phyloP scores from a whole-genome alignment of 2,113 vertebrate species.

The Cyprinodon brontotheroides region DNA sequence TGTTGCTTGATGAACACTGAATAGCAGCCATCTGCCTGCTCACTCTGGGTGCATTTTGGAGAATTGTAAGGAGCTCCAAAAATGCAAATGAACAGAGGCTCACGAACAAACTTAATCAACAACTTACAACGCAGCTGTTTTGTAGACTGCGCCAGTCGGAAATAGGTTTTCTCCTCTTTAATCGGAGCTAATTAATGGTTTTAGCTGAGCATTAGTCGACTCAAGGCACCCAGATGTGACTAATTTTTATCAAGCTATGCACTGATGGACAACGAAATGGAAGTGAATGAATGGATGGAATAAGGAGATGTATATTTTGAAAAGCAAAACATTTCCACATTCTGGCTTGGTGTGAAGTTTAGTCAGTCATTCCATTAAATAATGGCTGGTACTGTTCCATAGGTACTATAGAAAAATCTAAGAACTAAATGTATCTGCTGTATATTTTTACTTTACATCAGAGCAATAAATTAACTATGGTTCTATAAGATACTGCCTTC shows the following conservation, averaged over 20 bases:
- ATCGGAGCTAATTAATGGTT: conserved; percentile 76
- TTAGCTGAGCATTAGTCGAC: conserved; percentile 71
- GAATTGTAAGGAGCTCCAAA: conserved; percentile 58
- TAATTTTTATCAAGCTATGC: conserved; percentile 70
- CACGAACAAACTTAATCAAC: conserved; percentile 76
- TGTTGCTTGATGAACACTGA: conserved; percentile 71
- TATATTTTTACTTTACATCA: conserved; percentile 54
- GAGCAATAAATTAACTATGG: conserved; percentile 1
- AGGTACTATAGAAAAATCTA: conserved; percentile 41
- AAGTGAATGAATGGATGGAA: conserved; percentile 46
- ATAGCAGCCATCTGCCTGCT: conserved; percentile 69
- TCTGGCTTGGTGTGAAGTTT: conserved; percentile 35
- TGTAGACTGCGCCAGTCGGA: conserved; percentile 49
- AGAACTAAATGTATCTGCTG: conserved; percentile 61
- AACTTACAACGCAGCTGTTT: conserved; percentile 75
- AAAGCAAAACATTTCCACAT: conserved; percentile 44
- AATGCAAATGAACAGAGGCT: conserved; percentile 69
- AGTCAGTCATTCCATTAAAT: conserved; percentile 60
- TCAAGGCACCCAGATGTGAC: conserved; percentile 72
- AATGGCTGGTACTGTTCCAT: conserved; percentile 37
- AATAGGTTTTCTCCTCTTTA: conserved; percentile 69
- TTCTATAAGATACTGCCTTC: conserved; percentile 9
- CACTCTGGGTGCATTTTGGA: conserved; percentile 44
- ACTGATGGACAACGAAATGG: conserved; percentile 63
- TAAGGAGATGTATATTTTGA: conserved; percentile 56